These are phyloP conservation scores for Notodonta dromedarius DNA, from an alignment of 2,888 invertebrate genomes.

Conservation along the genomic window DNA sequence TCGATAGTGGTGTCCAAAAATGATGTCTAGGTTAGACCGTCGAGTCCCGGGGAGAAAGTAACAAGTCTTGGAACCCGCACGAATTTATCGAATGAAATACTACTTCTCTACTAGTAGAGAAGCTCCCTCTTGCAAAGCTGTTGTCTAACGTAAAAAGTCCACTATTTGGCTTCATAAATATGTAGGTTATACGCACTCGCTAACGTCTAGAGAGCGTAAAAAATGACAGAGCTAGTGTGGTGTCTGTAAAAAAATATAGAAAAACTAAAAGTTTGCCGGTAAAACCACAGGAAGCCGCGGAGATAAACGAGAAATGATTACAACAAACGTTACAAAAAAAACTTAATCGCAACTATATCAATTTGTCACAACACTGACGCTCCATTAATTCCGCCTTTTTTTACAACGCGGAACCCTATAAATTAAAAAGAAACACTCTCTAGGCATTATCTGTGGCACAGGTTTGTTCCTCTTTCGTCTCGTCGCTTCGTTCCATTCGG, in stretches of 20 bases:
- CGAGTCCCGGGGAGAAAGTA: too few relatives aligned
- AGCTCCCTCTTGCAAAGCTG: too few relatives aligned
- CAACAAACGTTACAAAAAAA: background rate
- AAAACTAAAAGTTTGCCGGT: background rate
- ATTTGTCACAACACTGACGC: background rate
- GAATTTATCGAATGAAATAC: too few relatives aligned
- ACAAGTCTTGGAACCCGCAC: too few relatives aligned
- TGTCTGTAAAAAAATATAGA: background rate
- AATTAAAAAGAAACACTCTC: background rate
- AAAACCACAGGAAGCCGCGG: background rate
- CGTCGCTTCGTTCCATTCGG: constrained; percentile 5
- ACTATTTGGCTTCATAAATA: too few relatives aligned
- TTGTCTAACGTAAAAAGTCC: too few relatives aligned
- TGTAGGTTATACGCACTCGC: too few relatives aligned
- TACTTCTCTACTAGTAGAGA: too few relatives aligned
- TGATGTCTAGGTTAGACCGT: too few relatives aligned
- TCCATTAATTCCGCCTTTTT: constrained; percentile 5
- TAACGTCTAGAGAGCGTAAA: too few relatives aligned
- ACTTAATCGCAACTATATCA: background rate
- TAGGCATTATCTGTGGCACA: background rate
- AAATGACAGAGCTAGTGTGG: too few relatives aligned
- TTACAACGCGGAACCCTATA: constrained; percentile 1
- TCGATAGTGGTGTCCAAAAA: too few relatives aligned
- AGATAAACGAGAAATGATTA: constrained; percentile 1
- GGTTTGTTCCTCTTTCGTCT: constrained; percentile 3